These are phyloP conservation scores for Tromatobia lineatoria DNA, from an alignment of 2,888 invertebrate species.

Conservation along the genomic window DNA sequence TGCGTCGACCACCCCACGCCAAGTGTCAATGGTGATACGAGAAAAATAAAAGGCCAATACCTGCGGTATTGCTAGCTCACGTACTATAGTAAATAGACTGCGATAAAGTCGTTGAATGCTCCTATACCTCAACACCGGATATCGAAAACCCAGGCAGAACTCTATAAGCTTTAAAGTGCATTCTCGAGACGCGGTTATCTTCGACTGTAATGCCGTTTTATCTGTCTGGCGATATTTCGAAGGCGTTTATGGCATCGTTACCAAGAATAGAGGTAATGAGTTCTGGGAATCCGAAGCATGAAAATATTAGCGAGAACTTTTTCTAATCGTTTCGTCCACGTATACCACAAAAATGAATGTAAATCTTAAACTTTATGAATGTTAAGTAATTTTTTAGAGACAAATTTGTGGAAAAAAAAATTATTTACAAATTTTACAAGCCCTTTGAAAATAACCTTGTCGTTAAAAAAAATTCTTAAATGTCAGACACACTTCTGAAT, in stretches of 20 bases:
- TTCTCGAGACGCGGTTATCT: slow-evolving; percentile 47
- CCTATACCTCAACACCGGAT: not conserved
- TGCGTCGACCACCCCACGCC: slow-evolving; percentile 39
- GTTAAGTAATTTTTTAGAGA: too few relatives aligned
- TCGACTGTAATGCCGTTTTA: slow-evolving; percentile 22
- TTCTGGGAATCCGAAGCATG: not conserved
- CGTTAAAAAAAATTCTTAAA: too few relatives aligned
- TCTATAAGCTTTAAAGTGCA: slow-evolving; percentile 44
- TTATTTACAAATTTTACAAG: too few relatives aligned
- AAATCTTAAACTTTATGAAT: not conserved
- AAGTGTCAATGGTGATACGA: slow-evolving; percentile 49
- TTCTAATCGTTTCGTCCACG: not conserved
- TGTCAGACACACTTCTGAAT: too few relatives aligned
- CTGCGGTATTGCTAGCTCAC: slow-evolving; percentile 51
- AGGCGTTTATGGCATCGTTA: slow-evolving; percentile 1
- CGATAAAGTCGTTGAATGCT: not conserved
- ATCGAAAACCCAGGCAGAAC: slow-evolving; percentile 18
- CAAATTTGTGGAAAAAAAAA: too few relatives aligned
- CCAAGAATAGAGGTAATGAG: not conserved
- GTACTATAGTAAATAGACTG: slow-evolving; percentile 16
- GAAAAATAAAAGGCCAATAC: slow-evolving; percentile 51
- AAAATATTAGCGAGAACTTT: not conserved
- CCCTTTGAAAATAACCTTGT: too few relatives aligned
- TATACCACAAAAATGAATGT: not conserved
- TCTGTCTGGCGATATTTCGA: slow-evolving; percentile 35